A percentile compares a stretch with the other conserved stretches of the same genome.
Conservation (phyloP, 2,797 vertebrate genomes). For the Pantherophis alleghaniensis region DNA sequence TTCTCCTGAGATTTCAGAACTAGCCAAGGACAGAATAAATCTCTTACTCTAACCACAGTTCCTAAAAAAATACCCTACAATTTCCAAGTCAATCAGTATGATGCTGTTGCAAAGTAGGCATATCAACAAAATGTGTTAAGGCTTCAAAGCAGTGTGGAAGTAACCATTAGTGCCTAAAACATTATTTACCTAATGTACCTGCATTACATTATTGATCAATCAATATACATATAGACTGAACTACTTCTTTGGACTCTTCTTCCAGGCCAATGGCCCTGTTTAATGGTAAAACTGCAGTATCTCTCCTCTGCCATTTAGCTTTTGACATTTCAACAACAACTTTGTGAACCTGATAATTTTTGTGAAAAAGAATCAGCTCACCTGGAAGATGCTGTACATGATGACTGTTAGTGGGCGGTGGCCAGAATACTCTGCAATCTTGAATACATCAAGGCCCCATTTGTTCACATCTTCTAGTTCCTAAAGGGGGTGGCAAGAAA, state of each 20-base stretch:
- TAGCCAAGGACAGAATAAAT: background rate
- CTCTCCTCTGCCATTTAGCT: background rate
- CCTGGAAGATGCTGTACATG: constrained; percentile 93
- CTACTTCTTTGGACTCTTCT: background rate
- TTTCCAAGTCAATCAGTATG: background rate
- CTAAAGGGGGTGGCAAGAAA: constrained; percentile 60
- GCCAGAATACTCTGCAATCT: constrained; percentile 84
- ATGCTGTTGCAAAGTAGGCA: background rate
- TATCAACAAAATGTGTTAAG: background rate
- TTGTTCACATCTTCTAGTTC: constrained; percentile 86
- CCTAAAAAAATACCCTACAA: background rate
- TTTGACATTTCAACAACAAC: background rate
- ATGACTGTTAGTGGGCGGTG: constrained; percentile 88
- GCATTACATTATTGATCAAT: background rate
- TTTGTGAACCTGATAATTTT: background rate
- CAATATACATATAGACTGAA: background rate
- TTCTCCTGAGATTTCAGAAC: background rate
- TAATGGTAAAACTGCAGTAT: background rate
- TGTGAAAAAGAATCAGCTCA: constrained; percentile 51
- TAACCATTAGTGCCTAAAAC: background rate
- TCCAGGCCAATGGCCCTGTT: background rate
- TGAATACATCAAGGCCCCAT: constrained; percentile 92
- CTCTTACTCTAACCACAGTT: background rate
- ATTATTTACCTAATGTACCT: background rate
- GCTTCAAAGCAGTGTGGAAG: background rate